Evolutionary conservation across 2,888 invertebrate species (phyloP), one percentile per base, ranked within the genome.

Genomic region (Drosophila picticornis): DNA sequence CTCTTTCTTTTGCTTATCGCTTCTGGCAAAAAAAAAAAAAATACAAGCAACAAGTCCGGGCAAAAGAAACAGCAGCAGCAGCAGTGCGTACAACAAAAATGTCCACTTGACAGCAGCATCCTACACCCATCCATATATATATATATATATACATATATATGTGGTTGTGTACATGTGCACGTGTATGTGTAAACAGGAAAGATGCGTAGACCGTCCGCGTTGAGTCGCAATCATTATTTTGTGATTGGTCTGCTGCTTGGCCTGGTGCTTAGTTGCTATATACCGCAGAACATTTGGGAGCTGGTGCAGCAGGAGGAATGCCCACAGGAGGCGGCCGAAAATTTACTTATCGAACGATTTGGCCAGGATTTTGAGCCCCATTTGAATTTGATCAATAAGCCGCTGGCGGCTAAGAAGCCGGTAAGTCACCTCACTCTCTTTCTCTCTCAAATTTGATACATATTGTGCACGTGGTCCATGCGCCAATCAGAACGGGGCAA

Each of bases 321-420:
- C 76, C 93, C 94, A 34, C 92, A 92, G 72, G 91, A 92, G 77
- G 90, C 83, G 56, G 93, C 91, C 71, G 93, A 93, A 78, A 92
- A 92, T 80, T 90, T 91, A 77, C 83, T 92, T n/a, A 91, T 92
- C 76, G 92, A 92, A 75, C 93, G 92, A 85, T 94, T 91, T 58
- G 93, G 93, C 32, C 93, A 93, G 80, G 93, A 93, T 67, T 93
- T 93, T 80, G 93, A 93, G 81, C 93, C 93, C 58, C 93, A 93
- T 81, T 86, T 93, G 70, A 94, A 94, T 88, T 89, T 93, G 66
- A 91, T 92, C 58, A 93, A 93, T 65, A 94, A 94, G 87, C 94
- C 94, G 71, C 87, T 94, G 77, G 91, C 92, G 63, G 93, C 93
- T 13, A 94, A 94, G 80, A 94, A 93, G 87, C 91, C 91, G 90